Percentiles rank a stretch among this genome's conserved stretches.
Conservation (phyloP, 2,113 vertebrate species). For the Paracanthobrama guichenoti region DNA sequence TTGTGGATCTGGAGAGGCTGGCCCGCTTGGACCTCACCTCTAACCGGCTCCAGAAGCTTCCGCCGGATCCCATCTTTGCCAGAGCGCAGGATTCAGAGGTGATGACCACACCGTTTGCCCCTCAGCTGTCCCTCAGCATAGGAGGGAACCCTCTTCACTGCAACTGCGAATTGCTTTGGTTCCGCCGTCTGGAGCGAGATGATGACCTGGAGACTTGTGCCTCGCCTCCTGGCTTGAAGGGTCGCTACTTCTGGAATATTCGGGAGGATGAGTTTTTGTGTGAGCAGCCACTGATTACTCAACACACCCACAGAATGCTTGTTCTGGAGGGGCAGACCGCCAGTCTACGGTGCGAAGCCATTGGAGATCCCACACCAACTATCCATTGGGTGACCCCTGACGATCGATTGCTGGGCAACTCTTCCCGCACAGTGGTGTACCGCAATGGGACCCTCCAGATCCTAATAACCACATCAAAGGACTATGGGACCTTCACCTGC, state of each 20-base stretch:
- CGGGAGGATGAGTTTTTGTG: slow-evolving; percentile 89
- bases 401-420: slow-evolving; percentile 85
- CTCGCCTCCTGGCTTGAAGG: slow-evolving; percentile 87
- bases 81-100: slow-evolving; percentile 81
- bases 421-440: slow-evolving; percentile 82
- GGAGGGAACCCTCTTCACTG: slow-evolving; percentile 93
- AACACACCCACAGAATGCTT: slow-evolving; percentile 89
- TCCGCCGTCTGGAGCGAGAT: slow-evolving; percentile 84
- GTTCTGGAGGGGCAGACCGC: slow-evolving; percentile 91
- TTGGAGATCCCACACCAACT: slow-evolving; percentile 87
- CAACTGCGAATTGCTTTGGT: slow-evolving; percentile 92
- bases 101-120: slow-evolving; percentile 80
- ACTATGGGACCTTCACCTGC: slow-evolving; percentile 91
- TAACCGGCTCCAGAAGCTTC: slow-evolving; percentile 89
- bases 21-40: slow-evolving; percentile 91
- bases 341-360: slow-evolving; percentile 87
- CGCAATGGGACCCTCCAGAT: slow-evolving; percentile 91
- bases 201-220: slow-evolving; percentile 93
- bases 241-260: slow-evolving; percentile 91
- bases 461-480: slow-evolving; percentile 88
- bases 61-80: slow-evolving; percentile 89
- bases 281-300: slow-evolving; percentile 89
- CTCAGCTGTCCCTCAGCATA: slow-evolving; percentile 86
- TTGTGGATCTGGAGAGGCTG: slow-evolving; percentile 81
- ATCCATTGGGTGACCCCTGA: slow-evolving; percentile 94